Evolutionary conservation across 2,113 vertebrate species (phyloP), one percentile per base, ranked within the genome.

Genomic region (Platysternon megacephalum): DNA sequence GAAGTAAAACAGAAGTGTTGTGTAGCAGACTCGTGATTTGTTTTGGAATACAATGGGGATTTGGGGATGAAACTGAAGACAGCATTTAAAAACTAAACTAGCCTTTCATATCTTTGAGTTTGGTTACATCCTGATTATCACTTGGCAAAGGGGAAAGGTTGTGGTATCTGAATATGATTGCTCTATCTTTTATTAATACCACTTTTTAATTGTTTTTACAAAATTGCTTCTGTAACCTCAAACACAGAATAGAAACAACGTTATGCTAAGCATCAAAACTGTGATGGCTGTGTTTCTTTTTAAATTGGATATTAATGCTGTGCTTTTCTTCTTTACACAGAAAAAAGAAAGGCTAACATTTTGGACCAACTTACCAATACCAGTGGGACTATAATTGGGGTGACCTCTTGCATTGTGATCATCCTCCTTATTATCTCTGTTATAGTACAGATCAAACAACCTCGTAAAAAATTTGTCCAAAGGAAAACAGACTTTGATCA

Each of bases 351-450:
- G 98, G 98, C 99, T 88, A 99, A 98, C 97, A 98, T 99, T 93
- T 98, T 99, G 98, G 99, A 99, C 98, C 99, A 99, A 98, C 99
- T 99, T 95, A 99, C 99, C 98, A 99, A 99, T 98, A 99, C 99
- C 94, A 99, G 99, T 81, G 99, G 99, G 92, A 99, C 99, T 91
- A 99, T 99, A 90, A 99, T 99, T 86, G 99, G 99, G 3, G 99
- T 99, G 89, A 99, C 99, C 55, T 99, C 99, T 97, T 99, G 99
- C 98, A 99, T 99, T 94, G 99, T 99, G 89, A 98, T 99, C 97
- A 98, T 99, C 98, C 99, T 99, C 87, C 99, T 99, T 96, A 98
- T 99, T 95, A 95, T 99, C 95, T 99, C 99, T 17, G 98, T 99
- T 93, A 98, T 99, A 84, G 99, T 99, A 91, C 99, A 99, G 98